Percentiles rank a stretch among this genome's conserved stretches.
phyloP scores from a whole-genome alignment of 2,797 vertebrate genomes.

The Hybognathus amarus region DNA sequence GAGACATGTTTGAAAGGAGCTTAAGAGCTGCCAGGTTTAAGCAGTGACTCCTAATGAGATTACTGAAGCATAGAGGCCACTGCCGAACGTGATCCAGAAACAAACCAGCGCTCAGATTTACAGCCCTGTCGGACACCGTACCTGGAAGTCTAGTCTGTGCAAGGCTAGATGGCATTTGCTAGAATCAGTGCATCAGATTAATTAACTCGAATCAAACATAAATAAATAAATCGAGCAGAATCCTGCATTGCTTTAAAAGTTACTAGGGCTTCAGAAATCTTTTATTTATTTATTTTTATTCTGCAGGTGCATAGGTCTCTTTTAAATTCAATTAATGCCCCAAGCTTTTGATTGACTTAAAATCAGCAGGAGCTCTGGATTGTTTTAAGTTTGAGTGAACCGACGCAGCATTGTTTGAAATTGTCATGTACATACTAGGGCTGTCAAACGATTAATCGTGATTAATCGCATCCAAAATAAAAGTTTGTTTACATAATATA shows the following conservation, averaged over 20 bases:
- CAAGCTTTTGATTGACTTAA: background rate
- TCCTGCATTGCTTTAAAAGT: background rate
- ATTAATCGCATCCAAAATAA: too few relatives aligned
- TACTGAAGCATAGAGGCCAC: slow-evolving; percentile 72
- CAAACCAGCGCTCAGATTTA: slow-evolving; percentile 54
- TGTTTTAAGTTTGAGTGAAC: background rate
- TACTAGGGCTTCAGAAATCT: background rate
- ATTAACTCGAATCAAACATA: background rate
- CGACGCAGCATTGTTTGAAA: background rate
- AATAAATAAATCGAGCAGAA: background rate
- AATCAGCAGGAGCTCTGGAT: slow-evolving; percentile 1
- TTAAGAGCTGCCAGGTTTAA: slow-evolving; percentile 75
- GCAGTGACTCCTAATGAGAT: slow-evolving; percentile 77
- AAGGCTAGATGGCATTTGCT: background rate
- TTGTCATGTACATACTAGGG: background rate
- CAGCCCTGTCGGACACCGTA: slow-evolving; percentile 8
- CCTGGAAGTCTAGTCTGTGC: slow-evolving; percentile 19
- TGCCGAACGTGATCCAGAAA: slow-evolving; percentile 69
- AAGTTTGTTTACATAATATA: too few relatives aligned
- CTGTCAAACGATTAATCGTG: too few relatives aligned
- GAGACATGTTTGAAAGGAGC: slow-evolving; percentile 74
- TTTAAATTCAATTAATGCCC: background rate
- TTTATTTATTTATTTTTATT: background rate
- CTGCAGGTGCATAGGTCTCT: background rate
- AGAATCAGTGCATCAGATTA: slow-evolving; percentile 1